Conservation (phyloP, 2,113 vertebrate genomes). For the Leiothrix lutea region DNA sequence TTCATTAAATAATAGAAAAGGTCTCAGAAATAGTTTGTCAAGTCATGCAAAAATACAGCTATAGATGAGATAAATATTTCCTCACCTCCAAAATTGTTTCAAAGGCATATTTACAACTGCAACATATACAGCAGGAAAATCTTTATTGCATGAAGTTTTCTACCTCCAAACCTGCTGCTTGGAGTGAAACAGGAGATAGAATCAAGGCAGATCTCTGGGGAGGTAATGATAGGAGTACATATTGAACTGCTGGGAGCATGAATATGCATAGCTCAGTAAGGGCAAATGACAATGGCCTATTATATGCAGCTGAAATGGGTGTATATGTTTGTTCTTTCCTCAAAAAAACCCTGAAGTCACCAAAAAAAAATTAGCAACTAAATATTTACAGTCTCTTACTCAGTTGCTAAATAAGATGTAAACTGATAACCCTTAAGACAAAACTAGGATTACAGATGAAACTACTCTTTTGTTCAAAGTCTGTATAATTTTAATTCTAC, state of each 20-base stretch:
- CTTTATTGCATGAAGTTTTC: neutral
- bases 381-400: neutral
- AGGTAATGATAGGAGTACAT: neutral
- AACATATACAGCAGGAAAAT: neutral
- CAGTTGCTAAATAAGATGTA: conserved; percentile 18
- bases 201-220: neutral
- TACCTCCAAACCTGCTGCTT: neutral
- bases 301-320: neutral
- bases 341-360: neutral
- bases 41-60: neutral
- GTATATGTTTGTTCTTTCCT: neutral
- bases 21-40: neutral
- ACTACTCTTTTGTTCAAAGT: conserved; percentile 24
- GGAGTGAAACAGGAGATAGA: fast-evolving
- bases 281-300: neutral
- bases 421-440: conserved; percentile 4
- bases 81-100: neutral
- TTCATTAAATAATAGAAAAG: neutral
- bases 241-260: neutral
- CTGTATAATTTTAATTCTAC: conserved; percentile 47
- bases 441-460: conserved; percentile 11
- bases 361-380: neutral
- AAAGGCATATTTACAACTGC: neutral
- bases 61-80: neutral
- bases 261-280: neutral